Base-by-base conservation (phyloP, 1,140 invertebrate genomes). In the Pseudomyrmex pallidus region DNA sequence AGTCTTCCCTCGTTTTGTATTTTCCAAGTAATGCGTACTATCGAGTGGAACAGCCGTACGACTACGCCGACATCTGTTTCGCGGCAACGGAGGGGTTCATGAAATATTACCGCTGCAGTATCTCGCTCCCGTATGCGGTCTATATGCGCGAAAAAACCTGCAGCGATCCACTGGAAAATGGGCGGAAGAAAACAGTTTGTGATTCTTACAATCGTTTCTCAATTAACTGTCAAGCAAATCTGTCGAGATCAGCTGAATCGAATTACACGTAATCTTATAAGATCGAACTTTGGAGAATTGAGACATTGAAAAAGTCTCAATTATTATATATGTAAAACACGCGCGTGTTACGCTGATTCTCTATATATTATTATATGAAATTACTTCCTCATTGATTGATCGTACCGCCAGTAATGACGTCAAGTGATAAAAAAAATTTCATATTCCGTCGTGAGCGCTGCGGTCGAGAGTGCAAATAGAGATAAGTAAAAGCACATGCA, bases 401-500 rank as follows among this genome's bases (percentile, higher is more conserved):
- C 52, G 25, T 54, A 48, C 50, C 17, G 54, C 12, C 12, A 78
- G 64, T 35, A 48, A 64, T 80, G 76, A 80, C 76, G 76, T 80
- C 66, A 72, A 72, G 66, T 72, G 66, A 59, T 80, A 72, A 80
- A 72, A 72, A 64, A 80, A 72, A 72, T 35, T 70, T 66, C 46
- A 44, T 50, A 50, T 59, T 25, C 66, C 66, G 22, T 72, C 66
- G 12, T 12, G 59, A 72, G 56, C 44, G 76, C 72, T 25, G 76
- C 66, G 66, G 66, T 48, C 54, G 76, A 80, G 66, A 70, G 76
- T 54, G 64, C 50, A 80, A 80, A 46, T 80, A 17, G 54, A 80
- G 54, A 78, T 70, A 80, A 82, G 76, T 82, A 72, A 72, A 74
- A 82, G 72, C 61, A 25, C 80, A 54, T 74, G 80, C 74, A 82